Percentiles rank a stretch among this genome's conserved stretches.
Evolutionary conservation across 2,113 vertebrate species (phyloP).

Genomic region (Progne subis): DNA sequence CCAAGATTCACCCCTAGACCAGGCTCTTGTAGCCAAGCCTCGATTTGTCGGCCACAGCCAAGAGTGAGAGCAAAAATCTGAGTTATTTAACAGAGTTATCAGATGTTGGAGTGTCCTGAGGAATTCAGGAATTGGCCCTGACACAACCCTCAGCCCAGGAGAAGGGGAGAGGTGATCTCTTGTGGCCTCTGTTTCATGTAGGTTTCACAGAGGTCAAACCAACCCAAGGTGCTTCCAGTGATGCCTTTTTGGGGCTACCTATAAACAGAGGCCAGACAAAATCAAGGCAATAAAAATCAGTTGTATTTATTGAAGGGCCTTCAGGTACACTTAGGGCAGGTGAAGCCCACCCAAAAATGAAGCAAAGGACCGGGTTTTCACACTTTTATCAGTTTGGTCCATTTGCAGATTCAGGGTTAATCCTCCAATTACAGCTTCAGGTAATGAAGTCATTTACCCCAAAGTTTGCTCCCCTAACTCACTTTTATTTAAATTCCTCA

Average conservation of each 20-base stretch:
- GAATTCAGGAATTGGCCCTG: background rate
- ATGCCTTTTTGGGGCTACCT: background rate
- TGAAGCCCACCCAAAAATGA: background rate
- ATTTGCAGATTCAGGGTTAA: background rate
- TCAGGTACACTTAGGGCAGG: background rate
- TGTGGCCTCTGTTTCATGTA: background rate
- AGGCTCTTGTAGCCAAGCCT: background rate
- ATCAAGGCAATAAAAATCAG: background rate
- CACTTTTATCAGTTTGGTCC: background rate
- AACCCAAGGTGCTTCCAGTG: background rate
- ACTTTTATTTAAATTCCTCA: background rate
- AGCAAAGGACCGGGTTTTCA: background rate
- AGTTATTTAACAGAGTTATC: background rate
- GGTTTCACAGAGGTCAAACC: background rate
- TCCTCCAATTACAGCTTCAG: background rate
- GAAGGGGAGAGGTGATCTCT: conserved; percentile 22
- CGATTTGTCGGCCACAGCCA: background rate
- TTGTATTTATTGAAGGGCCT: background rate
- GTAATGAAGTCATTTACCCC: background rate
- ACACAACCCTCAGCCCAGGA: background rate
- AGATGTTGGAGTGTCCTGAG: background rate
- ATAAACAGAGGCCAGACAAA: background rate
- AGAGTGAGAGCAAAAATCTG: background rate
- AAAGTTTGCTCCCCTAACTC: background rate
- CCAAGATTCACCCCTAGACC: too few relatives aligned